These are phyloP conservation scores for Lamellibrachia luymesi DNA, from an alignment of 1,140 invertebrate species.

Conservation along the genomic window DNA sequence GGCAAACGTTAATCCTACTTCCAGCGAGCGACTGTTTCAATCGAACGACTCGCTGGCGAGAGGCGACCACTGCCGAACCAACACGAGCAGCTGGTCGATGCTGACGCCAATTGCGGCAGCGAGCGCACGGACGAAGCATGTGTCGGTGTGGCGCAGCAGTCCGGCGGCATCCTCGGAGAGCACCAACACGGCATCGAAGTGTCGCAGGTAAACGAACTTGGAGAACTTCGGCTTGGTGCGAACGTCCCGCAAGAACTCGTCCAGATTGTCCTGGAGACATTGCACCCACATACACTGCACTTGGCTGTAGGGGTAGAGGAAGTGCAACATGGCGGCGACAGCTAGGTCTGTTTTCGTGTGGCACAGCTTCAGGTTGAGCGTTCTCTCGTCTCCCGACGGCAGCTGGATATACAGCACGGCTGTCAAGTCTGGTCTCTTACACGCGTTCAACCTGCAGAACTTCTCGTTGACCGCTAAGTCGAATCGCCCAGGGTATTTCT, in stretches of 20 bases:
- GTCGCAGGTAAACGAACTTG: background rate
- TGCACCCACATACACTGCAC: background rate
- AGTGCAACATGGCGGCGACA: background rate
- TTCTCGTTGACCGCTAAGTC: background rate
- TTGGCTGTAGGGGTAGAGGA: background rate
- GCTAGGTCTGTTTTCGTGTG: background rate
- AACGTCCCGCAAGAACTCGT: background rate
- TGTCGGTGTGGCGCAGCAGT: background rate
- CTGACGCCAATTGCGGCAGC: background rate
- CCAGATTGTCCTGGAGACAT: background rate
- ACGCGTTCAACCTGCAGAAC: conserved; percentile 3
- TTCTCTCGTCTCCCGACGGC: background rate
- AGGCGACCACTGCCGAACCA: background rate
- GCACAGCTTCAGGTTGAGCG: background rate
- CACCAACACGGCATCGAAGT: background rate
- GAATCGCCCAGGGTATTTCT: background rate
- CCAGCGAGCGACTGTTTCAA: background rate
- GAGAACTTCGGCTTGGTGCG: background rate
- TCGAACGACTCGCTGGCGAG: background rate
- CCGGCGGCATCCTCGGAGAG: background rate
- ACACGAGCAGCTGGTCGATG: background rate
- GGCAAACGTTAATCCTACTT: no score
- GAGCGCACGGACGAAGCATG: background rate
- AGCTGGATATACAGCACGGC: background rate
- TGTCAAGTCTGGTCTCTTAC: background rate